Evolutionary conservation across 2,888 invertebrate species (phyloP).

Genomic region (Spisula solida): DNA sequence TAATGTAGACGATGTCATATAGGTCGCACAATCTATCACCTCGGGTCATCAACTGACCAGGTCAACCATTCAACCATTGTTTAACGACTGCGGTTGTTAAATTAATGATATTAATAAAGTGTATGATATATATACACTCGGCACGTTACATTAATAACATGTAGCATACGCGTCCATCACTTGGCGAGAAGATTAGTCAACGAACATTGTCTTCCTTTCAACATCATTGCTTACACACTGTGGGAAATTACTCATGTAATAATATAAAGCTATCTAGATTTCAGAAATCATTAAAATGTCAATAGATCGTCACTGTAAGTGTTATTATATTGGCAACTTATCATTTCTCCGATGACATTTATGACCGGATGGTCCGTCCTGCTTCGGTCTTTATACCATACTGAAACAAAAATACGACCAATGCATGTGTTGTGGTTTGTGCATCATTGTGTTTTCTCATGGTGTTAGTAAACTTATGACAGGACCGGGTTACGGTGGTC

Average conservation of each 20-base stretch:
- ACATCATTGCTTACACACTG: conserved; percentile 5
- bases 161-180: neutral
- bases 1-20: neutral
- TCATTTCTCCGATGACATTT: conserved; percentile 8
- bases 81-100: neutral
- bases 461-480: neutral
- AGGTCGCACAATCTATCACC: neutral
- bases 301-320: conserved; percentile 27
- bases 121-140: neutral
- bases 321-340: conserved; percentile 20
- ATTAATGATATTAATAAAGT: neutral
- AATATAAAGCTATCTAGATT: conserved; percentile 24
- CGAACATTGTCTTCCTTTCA: neutral
- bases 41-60: neutral
- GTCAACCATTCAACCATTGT: conserved; percentile 4
- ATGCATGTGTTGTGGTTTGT: neutral
- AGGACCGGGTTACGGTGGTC: neutral
- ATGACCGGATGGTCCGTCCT: conserved; percentile 24
- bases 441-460: neutral
- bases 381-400: neutral
- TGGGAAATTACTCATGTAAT: conserved; percentile 24
- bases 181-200: neutral
- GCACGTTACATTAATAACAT: neutral
- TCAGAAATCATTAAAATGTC: conserved; percentile 24
- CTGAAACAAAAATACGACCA: neutral